Conservation (phyloP, 92 coral and sea anemone genomes). For the Galaxea fascicularis region DNA sequence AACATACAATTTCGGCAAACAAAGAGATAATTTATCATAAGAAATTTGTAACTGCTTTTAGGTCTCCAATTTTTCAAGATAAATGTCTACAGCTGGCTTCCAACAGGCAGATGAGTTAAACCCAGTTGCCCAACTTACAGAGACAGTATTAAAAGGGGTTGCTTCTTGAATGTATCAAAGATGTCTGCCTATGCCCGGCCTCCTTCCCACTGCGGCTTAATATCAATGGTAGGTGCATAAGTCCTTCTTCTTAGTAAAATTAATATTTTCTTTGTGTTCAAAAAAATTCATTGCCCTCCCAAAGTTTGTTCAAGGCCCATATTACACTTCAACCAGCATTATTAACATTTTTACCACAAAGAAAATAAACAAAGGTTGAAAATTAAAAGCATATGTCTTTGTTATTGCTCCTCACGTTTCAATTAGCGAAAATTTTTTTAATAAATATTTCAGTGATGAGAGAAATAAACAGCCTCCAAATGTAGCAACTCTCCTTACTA, state of each 20-base stretch:
- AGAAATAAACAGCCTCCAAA: not conserved
- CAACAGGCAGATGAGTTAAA: no score
- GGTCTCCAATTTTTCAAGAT: no score
- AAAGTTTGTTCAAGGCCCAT: constrained; percentile 9
- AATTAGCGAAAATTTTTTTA: constrained; percentile 9
- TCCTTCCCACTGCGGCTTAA: no score
- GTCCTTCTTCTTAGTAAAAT: not conserved
- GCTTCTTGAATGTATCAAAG: no score
- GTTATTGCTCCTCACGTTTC: constrained; percentile 4
- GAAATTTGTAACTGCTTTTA: no score
- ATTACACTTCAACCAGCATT: constrained; percentile 1
- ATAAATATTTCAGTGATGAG: not conserved
- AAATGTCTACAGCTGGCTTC: no score
- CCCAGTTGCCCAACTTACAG: no score
- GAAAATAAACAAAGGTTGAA: constrained; percentile 20
- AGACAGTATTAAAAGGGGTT: no score
- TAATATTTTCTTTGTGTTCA: not conserved
- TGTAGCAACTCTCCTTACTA: not conserved
- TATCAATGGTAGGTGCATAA: no score
- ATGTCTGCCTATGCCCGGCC: no score
- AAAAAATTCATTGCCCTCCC: not conserved
- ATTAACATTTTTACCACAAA: not conserved
- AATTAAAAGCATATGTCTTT: not conserved
- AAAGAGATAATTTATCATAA: no score
- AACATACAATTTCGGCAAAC: no score